phyloP scores from a whole-genome alignment of 2,113 vertebrate species.

The Onychostoma macrolepis region DNA sequence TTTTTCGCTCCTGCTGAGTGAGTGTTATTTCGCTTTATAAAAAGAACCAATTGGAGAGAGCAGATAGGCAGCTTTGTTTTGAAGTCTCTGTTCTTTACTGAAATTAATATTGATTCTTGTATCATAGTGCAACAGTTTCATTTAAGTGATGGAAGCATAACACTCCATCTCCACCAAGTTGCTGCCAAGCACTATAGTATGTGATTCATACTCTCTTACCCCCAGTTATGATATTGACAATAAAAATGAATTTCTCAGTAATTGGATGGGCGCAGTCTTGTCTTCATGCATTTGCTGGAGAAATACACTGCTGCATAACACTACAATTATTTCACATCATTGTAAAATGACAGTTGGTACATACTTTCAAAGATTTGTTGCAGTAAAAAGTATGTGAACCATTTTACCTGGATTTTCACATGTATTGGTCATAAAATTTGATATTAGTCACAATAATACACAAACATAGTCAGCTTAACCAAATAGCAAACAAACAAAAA shows the following conservation, averaged over 20 bases:
- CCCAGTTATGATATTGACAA: neutral
- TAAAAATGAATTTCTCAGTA: slow-evolving; percentile 23
- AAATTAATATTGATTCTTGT: slow-evolving; percentile 53
- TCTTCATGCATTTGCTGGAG: neutral
- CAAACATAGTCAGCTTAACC: neutral
- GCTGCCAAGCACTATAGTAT: slow-evolving; percentile 5
- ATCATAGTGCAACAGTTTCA: slow-evolving; percentile 43
- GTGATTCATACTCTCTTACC: slow-evolving; percentile 3
- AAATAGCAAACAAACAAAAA: neutral
- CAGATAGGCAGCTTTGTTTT: slow-evolving; percentile 19
- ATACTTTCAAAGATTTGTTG: neutral
- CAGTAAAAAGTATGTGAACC: neutral
- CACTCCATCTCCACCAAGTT: slow-evolving; percentile 39
- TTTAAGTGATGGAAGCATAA: slow-evolving; percentile 23
- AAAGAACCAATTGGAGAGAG: slow-evolving; percentile 17
- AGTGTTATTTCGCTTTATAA: slow-evolving; percentile 20
- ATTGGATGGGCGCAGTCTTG: neutral
- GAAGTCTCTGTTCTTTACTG: slow-evolving; percentile 37
- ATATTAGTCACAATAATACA: neutral
- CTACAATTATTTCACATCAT: neutral
- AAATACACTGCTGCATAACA: neutral
- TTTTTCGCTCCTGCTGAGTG: neutral
- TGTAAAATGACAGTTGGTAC: neutral
- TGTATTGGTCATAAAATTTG: neutral
- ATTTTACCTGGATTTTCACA: neutral